Evolutionary conservation across 2,797 vertebrate species (phyloP).

Genomic region (Gallinago solitaria): DNA sequence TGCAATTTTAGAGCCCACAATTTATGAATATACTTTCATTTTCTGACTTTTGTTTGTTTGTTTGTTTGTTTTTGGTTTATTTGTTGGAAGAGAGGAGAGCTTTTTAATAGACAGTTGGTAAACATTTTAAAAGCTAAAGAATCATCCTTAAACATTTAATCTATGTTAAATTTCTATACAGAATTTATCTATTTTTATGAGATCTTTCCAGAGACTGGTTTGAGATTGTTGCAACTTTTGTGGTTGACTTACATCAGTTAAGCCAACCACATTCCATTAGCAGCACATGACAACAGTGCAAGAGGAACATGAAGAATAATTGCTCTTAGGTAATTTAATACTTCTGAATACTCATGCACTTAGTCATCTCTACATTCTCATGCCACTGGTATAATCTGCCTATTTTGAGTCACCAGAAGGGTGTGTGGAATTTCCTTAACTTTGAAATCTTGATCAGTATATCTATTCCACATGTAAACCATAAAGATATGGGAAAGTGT

Average conservation of each 20-base stretch:
- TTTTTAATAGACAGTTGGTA: background rate
- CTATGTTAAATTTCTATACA: background rate
- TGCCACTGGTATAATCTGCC: background rate
- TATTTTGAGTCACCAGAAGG: background rate
- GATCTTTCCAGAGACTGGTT: background rate
- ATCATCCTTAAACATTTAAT: background rate
- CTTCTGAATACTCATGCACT: background rate
- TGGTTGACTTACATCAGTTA: background rate
- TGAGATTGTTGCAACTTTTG: background rate
- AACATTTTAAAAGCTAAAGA: background rate
- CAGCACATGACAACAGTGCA: background rate
- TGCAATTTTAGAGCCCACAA: rapidly evolving
- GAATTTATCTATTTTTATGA: background rate
- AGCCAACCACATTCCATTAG: background rate
- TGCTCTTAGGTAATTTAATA: background rate
- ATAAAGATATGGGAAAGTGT: background rate
- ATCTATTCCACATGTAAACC: background rate
- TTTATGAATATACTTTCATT: background rate
- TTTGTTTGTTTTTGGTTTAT: background rate
- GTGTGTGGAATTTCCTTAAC: background rate
- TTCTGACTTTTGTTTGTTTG: background rate
- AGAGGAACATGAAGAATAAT: background rate
- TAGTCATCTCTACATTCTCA: background rate
- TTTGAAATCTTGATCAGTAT: background rate
- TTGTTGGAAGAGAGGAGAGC: background rate